Conservation (phyloP, 2,113 vertebrate species). For the Aptenodytes patagonicus region DNA sequence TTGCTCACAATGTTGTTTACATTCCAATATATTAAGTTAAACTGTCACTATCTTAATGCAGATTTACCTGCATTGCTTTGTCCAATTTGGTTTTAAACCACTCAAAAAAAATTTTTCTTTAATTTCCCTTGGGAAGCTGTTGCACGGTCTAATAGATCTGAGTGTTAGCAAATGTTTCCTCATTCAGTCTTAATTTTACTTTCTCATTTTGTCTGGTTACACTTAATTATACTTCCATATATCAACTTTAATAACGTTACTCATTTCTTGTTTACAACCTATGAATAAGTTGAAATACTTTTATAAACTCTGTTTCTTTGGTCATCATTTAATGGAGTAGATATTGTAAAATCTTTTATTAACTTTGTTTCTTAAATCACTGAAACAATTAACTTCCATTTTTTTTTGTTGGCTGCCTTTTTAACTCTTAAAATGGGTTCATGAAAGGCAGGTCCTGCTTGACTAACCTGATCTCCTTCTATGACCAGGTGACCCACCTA, state of each 20-base stretch:
- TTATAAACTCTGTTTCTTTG: not conserved
- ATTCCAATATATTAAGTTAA: not conserved
- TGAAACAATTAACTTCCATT: not conserved
- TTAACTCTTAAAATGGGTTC: not conserved
- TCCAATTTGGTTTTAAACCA: not conserved
- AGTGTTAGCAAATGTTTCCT: not conserved
- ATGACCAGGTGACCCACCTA: too few species aligned
- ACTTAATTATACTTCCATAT: not conserved
- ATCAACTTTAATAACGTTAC: not conserved
- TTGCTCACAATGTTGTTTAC: not conserved
- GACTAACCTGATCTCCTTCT: too few species aligned
- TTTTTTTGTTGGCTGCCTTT: accelerated
- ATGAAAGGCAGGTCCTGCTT: too few species aligned
- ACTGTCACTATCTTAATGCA: not conserved
- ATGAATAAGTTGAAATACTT: not conserved
- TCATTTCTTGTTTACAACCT: not conserved
- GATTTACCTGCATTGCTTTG: not conserved
- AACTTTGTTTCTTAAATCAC: not conserved
- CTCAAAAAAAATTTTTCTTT: not conserved
- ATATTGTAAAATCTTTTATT: not conserved
- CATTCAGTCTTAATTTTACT: not conserved
- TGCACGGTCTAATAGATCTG: not conserved
- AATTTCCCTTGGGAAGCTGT: not conserved
- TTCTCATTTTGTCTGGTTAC: not conserved
- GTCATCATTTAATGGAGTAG: not conserved